Evolutionary conservation across 2,113 vertebrate genomes (phyloP).

Genomic region (Cryptomyrus ogoouensis): DNA sequence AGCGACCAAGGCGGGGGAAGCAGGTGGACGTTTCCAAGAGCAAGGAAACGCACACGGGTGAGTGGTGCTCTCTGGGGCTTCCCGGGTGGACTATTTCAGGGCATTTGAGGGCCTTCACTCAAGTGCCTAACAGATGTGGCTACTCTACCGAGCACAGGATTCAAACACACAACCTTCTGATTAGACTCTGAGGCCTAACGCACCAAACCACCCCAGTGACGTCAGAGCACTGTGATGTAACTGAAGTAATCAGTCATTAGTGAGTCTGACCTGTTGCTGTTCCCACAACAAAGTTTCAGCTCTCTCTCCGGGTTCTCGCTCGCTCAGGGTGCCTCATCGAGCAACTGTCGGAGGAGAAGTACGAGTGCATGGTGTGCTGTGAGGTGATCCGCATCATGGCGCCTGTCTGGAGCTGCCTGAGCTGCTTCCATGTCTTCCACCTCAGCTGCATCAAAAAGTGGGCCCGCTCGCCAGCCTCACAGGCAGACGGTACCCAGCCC

Average conservation of each 20-base stretch:
- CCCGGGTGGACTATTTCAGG: neutral
- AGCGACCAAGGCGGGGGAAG: slow-evolving; percentile 64
- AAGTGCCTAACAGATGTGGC: neutral
- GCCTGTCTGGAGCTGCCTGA: slow-evolving; percentile 92
- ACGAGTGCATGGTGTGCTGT: slow-evolving; percentile 98
- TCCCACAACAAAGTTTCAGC: neutral
- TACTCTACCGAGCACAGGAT: neutral
- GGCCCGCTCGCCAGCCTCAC: slow-evolving; percentile 90
- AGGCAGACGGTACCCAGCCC: slow-evolving; percentile 74
- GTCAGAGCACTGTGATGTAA: neutral
- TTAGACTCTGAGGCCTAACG: neutral
- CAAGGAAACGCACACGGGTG: slow-evolving; percentile 95
- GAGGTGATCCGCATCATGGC: slow-evolving; percentile 80
- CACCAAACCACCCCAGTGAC: neutral
- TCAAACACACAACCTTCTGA: neutral
- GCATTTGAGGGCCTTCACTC: neutral
- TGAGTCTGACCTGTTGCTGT: neutral
- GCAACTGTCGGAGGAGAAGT: slow-evolving; percentile 90
- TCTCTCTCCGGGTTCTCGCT: neutral
- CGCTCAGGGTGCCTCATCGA: slow-evolving; percentile 82
- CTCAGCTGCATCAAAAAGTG: slow-evolving; percentile 96
- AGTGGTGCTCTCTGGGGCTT: slow-evolving; percentile 12
- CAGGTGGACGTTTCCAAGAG: slow-evolving; percentile 74
- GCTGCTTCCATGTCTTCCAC: slow-evolving; percentile 95
- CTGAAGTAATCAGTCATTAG: neutral